These are phyloP conservation scores for Pocota personata DNA, from an alignment of 2,888 invertebrate species.

Conservation along the genomic window DNA sequence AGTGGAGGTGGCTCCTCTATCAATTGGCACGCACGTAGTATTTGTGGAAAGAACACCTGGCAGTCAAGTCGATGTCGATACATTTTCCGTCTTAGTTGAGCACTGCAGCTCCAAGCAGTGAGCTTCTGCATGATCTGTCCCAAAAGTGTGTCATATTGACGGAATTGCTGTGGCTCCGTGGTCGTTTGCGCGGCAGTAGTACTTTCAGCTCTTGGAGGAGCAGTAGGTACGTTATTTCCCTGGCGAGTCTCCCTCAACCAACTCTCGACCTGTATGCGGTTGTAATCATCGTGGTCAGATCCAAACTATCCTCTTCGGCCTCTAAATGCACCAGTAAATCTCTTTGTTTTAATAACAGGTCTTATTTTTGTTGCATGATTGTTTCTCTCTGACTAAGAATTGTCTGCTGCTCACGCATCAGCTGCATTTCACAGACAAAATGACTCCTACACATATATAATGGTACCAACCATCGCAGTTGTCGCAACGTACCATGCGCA, in stretches of 20 bases:
- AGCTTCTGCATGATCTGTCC: too few relatives aligned
- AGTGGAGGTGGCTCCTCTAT: neutral
- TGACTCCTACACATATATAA: neutral
- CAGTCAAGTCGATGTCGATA: too few relatives aligned
- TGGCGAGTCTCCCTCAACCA: neutral
- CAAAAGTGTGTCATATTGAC: too few relatives aligned
- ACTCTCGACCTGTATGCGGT: neutral
- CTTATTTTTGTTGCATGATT: conserved; percentile 9
- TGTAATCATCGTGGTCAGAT: too few relatives aligned
- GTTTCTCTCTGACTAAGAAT: neutral
- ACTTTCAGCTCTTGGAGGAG: neutral
- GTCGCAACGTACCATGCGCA: neutral
- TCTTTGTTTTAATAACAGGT: neutral
- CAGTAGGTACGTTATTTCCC: neutral
- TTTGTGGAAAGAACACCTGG: too few relatives aligned
- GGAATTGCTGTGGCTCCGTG: too few relatives aligned
- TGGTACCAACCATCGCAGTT: neutral
- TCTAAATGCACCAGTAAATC: neutral
- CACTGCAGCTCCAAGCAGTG: too few relatives aligned
- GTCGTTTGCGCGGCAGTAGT: neutral
- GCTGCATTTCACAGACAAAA: neutral
- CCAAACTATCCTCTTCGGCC: neutral
- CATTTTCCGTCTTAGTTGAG: too few relatives aligned
- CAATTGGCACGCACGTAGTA: neutral
- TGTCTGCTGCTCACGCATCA: neutral